phyloP scores from a whole-genome alignment of 2,888 invertebrate genomes.

The Odontocolon sp. region DNA sequence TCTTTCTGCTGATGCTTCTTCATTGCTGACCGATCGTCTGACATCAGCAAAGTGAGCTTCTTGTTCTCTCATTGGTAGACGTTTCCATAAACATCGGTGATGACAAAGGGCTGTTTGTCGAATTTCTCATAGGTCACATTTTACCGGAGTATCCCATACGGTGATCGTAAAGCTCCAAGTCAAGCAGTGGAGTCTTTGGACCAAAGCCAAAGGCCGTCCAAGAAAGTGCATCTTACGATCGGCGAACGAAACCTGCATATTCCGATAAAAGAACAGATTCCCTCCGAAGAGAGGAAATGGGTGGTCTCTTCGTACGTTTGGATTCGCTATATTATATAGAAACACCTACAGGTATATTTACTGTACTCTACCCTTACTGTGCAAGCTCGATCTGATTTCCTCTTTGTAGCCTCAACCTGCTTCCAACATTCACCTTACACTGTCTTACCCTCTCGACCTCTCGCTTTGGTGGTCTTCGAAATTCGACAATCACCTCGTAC shows the following conservation, averaged over 20 bases:
- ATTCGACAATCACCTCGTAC: slow-evolving; percentile 1
- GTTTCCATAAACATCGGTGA: slow-evolving; percentile 12
- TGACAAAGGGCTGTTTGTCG: slow-evolving; percentile 46
- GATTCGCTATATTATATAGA: neutral
- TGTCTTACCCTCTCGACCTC: neutral
- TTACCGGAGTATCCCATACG: slow-evolving; percentile 43
- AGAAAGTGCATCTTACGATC: slow-evolving; percentile 53
- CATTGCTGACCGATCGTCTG: neutral
- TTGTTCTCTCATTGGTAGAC: neutral
- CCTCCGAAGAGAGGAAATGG: slow-evolving; percentile 15
- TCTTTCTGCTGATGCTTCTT: slow-evolving; percentile 31
- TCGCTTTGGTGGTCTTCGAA: slow-evolving; percentile 5
- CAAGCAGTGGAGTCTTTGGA: slow-evolving; percentile 54
- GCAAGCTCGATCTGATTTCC: slow-evolving; percentile 26
- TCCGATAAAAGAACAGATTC: slow-evolving; percentile 46
- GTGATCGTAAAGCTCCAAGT: slow-evolving; percentile 54
- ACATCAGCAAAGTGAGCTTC: slow-evolving; percentile 22
- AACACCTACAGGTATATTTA: slow-evolving; percentile 6
- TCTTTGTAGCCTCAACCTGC: slow-evolving; percentile 17
- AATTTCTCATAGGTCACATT: slow-evolving; percentile 50
- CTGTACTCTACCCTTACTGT: slow-evolving; percentile 13
- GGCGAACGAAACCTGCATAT: slow-evolving; percentile 60
- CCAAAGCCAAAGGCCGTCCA: slow-evolving; percentile 57
- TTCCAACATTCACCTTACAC: slow-evolving; percentile 3
- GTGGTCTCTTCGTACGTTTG: too few species aligned